Evolutionary conservation across 53 echinoderm and acorn worm genomes (phyloP), one percentile per base, ranked within the genome.

Genomic region (Patiria pectinifera): DNA sequence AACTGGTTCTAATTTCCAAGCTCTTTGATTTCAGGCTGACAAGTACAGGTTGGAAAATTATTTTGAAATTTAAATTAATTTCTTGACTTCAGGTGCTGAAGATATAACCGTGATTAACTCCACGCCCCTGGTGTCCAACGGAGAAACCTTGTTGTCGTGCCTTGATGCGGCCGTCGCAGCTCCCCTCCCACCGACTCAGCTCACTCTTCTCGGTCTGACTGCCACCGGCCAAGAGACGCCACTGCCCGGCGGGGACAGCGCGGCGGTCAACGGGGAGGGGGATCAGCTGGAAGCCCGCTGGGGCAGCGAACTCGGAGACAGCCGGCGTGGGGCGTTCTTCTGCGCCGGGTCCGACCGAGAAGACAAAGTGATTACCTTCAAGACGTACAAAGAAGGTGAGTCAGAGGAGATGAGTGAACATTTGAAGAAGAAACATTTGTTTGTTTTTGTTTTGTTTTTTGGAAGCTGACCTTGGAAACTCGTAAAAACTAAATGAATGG

Each of bases 21-120:
- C 35, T 35, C 35, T 35, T 35, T 8, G 2, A 53, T 53, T 53
- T 5, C 53, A 53, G 49, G 3, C 49, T 49, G 49, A 6, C 6
- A n/a, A n/a, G 49, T 49, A 49, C 49, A 49, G 53, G 53, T 53
- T 35, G 35, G 8, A 53, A 53, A 53, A 53, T 8, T 6, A 53
- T 13, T 13, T 16, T 66, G 66, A 18, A 66, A 18, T 53, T 0
- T 35, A 60, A 66, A 11, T 14, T 66, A 13, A 3, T 66, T 66
- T 18, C 10, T 10, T 74, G 4, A 23, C 25, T 21, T 2, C 93
- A 95, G 96, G 45, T 83, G 78, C 71, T 66, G 92, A 94, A 35
- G 77, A 80, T 16, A 78, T 97, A 15, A 93, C 94, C 61, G 78
- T 97, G 22, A 97, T 97, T 76, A 97, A 97, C 87, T 97, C 97